Conservation (phyloP, 53 echinoderm and acorn worm genomes). For the Temnopleurus reevesii region DNA sequence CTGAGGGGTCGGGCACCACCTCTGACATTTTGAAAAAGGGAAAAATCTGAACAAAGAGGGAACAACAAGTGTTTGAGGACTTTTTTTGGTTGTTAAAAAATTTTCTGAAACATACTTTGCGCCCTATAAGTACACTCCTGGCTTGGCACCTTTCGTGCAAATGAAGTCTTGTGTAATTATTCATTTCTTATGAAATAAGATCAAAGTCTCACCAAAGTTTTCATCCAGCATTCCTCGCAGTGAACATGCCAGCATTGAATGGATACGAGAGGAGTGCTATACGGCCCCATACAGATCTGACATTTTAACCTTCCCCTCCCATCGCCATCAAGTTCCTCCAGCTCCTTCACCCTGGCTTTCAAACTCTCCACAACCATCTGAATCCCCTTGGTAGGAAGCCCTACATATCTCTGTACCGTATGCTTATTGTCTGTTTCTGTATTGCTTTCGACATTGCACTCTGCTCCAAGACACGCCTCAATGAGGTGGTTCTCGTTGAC, state of each 20-base stretch:
- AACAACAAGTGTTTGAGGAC: no score
- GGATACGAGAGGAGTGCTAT: slow-evolving; percentile 79
- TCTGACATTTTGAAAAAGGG: no score
- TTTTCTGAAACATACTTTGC: no score
- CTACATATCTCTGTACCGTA: background rate
- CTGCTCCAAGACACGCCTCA: background rate
- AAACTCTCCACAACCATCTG: slow-evolving; percentile 67
- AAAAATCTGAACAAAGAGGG: no score
- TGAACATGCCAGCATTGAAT: slow-evolving; percentile 99
- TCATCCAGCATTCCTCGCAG: slow-evolving; percentile 96
- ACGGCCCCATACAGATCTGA: slow-evolving; percentile 89
- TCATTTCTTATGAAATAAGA: no score
- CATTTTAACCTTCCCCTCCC: slow-evolving; percentile 68
- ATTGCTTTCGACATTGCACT: background rate
- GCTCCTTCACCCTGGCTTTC: slow-evolving; percentile 64
- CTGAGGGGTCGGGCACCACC: no score
- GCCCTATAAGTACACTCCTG: no score
- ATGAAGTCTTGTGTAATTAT: no score
- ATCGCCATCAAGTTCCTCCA: slow-evolving; percentile 54
- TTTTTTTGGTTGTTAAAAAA: no score
- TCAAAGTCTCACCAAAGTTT: slow-evolving; percentile 83
- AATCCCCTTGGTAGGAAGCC: background rate
- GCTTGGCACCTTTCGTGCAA: no score
- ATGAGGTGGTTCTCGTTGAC: slow-evolving; percentile 49
- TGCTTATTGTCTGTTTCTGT: background rate